Conservation (phyloP, 1,140 invertebrate species). For the Cotesia glomerata region DNA sequence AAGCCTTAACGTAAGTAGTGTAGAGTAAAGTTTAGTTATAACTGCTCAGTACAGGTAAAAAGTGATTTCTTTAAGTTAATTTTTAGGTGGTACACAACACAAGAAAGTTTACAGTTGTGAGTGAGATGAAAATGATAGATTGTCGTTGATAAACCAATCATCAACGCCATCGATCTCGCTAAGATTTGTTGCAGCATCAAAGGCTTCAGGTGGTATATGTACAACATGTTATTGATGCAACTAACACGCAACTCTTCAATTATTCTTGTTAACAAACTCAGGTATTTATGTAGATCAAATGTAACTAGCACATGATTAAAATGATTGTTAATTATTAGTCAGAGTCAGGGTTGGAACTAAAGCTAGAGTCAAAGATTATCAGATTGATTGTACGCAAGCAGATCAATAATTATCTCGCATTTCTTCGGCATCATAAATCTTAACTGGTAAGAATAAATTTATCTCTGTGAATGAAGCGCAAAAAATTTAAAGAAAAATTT, state of each 20-base stretch:
- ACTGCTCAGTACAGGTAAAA: background rate
- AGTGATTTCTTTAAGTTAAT: background rate
- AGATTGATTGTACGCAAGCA: too few relatives aligned
- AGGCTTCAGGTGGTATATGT: background rate
- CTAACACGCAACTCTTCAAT: background rate
- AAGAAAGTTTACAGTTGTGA: background rate
- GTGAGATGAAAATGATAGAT: constrained; percentile 1
- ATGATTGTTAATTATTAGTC: too few relatives aligned
- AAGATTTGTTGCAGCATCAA: background rate
- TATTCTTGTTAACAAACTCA: too few relatives aligned
- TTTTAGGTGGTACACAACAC: background rate
- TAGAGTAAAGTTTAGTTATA: too few relatives aligned
- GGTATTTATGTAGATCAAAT: too few relatives aligned
- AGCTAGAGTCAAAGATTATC: too few relatives aligned
- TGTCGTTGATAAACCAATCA: background rate
- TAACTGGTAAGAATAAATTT: too few relatives aligned
- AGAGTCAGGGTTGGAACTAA: too few relatives aligned
- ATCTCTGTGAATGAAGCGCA: background rate
- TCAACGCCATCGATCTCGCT: constrained; percentile 8
- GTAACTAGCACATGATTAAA: too few relatives aligned
- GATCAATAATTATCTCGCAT: too few relatives aligned
- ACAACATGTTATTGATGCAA: background rate
- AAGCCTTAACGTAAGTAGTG: background rate
- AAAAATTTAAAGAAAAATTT: background rate
- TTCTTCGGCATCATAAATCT: too few relatives aligned